phyloP scores from a whole-genome alignment of 2,888 invertebrate species.

The Ashinkailepas kermadecensis region DNA sequence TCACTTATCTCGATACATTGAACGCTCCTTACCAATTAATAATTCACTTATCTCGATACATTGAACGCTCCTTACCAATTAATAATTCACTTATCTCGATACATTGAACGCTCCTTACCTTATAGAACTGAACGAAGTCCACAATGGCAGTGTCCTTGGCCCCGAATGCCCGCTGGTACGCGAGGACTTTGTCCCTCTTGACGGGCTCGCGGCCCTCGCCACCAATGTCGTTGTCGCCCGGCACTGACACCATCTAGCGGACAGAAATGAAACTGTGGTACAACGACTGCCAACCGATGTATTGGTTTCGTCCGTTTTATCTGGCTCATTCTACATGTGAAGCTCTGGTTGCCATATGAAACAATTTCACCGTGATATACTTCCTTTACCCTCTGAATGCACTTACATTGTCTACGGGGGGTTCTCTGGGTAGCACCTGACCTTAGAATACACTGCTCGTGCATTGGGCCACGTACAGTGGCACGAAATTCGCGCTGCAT shows the following conservation, averaged over 20 bases:
- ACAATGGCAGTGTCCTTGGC: conserved; percentile 52
- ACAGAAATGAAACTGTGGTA: neutral
- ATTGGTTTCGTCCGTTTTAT: no score
- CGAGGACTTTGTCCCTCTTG: conserved; percentile 56
- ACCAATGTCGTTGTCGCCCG: conserved; percentile 96
- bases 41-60: no score
- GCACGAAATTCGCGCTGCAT: no score
- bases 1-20: no score
- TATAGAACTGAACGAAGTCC: conserved; percentile 43
- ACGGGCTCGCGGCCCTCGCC: conserved; percentile 72
- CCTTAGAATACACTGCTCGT: neutral
- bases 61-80: no score
- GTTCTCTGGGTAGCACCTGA: no score
- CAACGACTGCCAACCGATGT: no score
- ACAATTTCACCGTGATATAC: neutral
- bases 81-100: no score
- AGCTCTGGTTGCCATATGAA: neutral
- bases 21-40: no score
- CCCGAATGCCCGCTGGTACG: conserved; percentile 66
- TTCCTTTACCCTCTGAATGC: no score
- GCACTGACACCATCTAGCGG: conserved; percentile 57
- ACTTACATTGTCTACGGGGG: no score
- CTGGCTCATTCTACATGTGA: neutral
- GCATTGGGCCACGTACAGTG: neutral
- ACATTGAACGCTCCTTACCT: conserved; percentile 37